Evolutionary conservation across 1,140 invertebrate species (phyloP).

Genomic region (Reticulitermes speratus): DNA sequence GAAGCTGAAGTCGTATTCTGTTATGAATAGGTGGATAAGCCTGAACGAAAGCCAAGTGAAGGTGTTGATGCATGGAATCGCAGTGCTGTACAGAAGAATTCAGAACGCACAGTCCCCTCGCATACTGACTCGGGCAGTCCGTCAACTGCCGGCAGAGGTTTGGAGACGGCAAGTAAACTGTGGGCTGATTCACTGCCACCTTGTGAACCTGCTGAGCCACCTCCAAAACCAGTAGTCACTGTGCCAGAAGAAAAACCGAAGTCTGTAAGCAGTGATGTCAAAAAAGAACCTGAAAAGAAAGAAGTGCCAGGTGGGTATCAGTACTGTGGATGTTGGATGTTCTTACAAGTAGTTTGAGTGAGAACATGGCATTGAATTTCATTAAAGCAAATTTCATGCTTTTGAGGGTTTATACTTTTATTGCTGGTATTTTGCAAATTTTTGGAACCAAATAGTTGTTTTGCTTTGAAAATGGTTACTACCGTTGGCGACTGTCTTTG

Average conservation of each 20-base stretch:
- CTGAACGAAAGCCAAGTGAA: slow-evolving; percentile 29
- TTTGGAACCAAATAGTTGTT: too few species aligned
- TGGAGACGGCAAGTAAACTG: not conserved
- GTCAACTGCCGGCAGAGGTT: not conserved
- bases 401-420: too few species aligned
- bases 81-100: not conserved
- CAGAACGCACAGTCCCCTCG: not conserved
- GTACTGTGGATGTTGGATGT: too few species aligned
- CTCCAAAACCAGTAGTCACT: not conserved
- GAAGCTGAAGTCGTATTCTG: not conserved
- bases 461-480: too few species aligned
- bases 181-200: slow-evolving; percentile 14
- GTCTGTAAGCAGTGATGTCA: not conserved
- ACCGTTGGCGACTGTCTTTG: too few species aligned
- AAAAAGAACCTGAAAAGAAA: slow-evolving; percentile 2
- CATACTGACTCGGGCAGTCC: not conserved
- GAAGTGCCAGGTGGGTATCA: not conserved
- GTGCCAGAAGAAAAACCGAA: slow-evolving; percentile 3
- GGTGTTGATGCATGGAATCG: slow-evolving; percentile 27
- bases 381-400: too few species aligned
- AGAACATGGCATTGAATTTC: too few species aligned
- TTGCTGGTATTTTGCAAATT: too few species aligned
- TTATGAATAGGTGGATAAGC: not conserved
- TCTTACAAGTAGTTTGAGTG: too few species aligned
- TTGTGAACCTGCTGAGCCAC: not conserved